Percentiles rank a stretch among this genome's conserved stretches.
Conservation (phyloP, 2,888 invertebrate genomes). For the Eutolmus rufibarbis region DNA sequence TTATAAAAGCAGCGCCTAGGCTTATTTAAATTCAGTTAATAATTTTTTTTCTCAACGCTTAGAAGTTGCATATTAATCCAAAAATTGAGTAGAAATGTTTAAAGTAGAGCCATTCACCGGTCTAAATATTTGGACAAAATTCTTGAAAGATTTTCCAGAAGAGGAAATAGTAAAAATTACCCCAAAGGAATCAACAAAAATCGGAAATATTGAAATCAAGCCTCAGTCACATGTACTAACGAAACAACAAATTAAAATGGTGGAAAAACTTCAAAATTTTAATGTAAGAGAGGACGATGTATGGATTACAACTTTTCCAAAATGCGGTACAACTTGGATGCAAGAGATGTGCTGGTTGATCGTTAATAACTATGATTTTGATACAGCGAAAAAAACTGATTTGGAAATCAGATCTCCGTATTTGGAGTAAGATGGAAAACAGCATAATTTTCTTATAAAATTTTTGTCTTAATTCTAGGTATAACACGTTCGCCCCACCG, state of each 20-base stretch:
- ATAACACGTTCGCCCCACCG: not conserved
- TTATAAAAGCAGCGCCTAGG: not conserved
- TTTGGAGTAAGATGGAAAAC: conserved; percentile 53
- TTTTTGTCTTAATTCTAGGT: not conserved
- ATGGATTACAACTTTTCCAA: conserved; percentile 59
- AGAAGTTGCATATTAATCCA: not conserved
- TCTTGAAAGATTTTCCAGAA: not conserved
- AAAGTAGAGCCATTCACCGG: not conserved
- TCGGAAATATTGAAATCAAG: not conserved
- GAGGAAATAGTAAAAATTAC: not conserved
- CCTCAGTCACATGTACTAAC: not conserved
- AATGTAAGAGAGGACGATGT: conserved; percentile 59
- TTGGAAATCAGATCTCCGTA: conserved; percentile 58
- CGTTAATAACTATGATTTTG: conserved; percentile 57
- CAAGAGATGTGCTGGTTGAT: conserved; percentile 60
- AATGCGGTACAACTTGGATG: conserved; percentile 61
- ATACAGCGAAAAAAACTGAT: conserved; percentile 54
- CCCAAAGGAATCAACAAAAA: not conserved
- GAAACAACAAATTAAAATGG: not conserved
- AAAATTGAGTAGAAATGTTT: not conserved
- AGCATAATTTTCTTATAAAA: not conserved
- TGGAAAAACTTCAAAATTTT: conserved; percentile 52
- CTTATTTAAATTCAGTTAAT: not conserved
- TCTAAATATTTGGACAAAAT: not conserved
- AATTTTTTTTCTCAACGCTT: no score